phyloP scores from a whole-genome alignment of 2,797 vertebrate genomes.

The Pipistrellus nathusii region DNA sequence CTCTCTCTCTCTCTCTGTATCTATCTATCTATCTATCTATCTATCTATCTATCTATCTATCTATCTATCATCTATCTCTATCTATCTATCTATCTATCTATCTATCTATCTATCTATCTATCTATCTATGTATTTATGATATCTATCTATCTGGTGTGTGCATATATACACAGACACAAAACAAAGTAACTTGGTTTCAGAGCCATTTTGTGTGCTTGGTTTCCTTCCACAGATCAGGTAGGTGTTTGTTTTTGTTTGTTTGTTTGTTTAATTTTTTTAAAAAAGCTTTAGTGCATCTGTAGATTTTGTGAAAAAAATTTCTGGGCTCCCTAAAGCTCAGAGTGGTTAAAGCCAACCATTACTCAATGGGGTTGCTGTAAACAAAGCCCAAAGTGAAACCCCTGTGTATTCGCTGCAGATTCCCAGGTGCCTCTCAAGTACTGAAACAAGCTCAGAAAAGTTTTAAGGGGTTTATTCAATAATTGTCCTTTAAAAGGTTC shows the following conservation, averaged over 20 bases:
- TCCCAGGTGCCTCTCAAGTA: background rate
- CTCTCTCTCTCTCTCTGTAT: no score
- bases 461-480: conserved; percentile 61
- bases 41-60: no score
- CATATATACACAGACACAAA: background rate
- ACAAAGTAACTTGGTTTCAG: background rate
- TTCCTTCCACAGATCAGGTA: background rate
- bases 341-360: background rate
- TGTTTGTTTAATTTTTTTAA: background rate
- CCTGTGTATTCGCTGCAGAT: conserved; percentile 62
- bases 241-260: background rate
- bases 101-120: no score
- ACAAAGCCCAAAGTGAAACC: conserved; percentile 34
- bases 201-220: conserved; percentile 7
- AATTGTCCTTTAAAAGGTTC: background rate
- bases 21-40: no score
- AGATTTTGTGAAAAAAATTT: conserved; percentile 59
- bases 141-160: background rate
- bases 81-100: no score
- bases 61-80: no score
- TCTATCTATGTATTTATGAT: no score
- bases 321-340: conserved; percentile 23
- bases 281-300: background rate
- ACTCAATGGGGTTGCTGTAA: conserved; percentile 45
- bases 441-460: conserved; percentile 23